A percentile compares a stretch with the other conserved stretches of the same genome.
Conservation (phyloP, 2,888 invertebrate species). For the Polylopha cassiicola region DNA sequence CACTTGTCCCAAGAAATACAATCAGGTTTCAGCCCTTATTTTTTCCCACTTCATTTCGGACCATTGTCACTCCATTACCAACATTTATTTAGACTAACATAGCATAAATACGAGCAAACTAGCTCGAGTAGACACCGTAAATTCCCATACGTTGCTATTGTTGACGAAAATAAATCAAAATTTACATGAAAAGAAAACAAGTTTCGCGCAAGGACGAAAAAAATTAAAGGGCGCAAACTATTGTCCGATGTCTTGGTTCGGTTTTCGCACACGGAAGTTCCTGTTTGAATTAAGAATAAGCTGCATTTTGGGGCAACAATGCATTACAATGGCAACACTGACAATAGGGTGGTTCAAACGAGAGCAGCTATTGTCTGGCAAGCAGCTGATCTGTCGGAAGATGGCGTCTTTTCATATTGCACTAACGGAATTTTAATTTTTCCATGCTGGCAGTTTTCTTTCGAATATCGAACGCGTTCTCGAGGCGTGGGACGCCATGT, state of each 20-base stretch:
- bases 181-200: conserved; percentile 23
- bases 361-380: conserved; percentile 53
- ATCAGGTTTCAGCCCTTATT: no score
- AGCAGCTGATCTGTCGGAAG: conserved; percentile 59
- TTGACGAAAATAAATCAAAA: conserved; percentile 24
- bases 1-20: no score
- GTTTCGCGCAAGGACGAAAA: conserved; percentile 12
- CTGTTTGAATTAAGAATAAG: conserved; percentile 45
- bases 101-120: no score
- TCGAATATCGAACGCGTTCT: no score
- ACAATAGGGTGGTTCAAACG: conserved; percentile 58
- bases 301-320: conserved; percentile 60
- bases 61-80: no score
- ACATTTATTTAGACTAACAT: no score
- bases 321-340: conserved; percentile 45
- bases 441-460: no score
- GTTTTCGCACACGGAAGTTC: conserved; percentile 24
- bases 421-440: conserved; percentile 49
- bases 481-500: no score
- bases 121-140: no score
- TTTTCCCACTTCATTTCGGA: no score
- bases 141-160: conserved; percentile 23
- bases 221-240: conserved; percentile 17
- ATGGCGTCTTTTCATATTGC: conserved; percentile 44
- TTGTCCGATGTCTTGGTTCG: conserved; percentile 18